A percentile compares a stretch with the other conserved stretches of the same genome.
These are phyloP conservation scores for Prolemur simus DNA, from an alignment of 2,113 vertebrate genomes.

Conservation along the genomic window DNA sequence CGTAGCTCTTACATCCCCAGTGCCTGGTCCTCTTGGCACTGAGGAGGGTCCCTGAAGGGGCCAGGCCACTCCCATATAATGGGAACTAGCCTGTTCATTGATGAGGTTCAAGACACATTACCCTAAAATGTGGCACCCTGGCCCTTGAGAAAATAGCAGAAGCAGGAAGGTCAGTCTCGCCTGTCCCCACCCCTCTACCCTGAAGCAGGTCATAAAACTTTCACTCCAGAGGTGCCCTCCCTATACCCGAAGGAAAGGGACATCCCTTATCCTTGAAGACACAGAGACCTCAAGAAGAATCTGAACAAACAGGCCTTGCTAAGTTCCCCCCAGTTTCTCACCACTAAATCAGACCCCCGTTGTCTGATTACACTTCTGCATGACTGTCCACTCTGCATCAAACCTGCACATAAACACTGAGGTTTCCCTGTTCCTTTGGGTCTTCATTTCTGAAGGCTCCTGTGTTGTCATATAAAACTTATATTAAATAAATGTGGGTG, in stretches of 20 bases:
- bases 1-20: not conserved
- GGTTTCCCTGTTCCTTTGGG: not conserved
- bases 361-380: not conserved
- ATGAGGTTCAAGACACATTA: not conserved
- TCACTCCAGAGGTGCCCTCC: not conserved
- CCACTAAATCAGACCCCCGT: not conserved
- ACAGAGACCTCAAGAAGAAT: not conserved
- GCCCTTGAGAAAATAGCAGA: not conserved
- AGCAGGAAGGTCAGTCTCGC: not conserved
- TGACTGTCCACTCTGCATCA: not conserved
- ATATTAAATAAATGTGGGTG: not conserved
- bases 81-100: too few species aligned
- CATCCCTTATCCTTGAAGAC: not conserved
- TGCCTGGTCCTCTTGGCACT: not conserved
- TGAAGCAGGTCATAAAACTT: not conserved
- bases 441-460: not conserved
- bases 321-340: not conserved
- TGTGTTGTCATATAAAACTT: not conserved
- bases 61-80: not conserved
- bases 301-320: not conserved
- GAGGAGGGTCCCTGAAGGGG: not conserved
- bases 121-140: not conserved
- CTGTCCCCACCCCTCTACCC: not conserved
- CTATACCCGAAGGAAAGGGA: not conserved
- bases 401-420: not conserved